Conservation (phyloP, 2,113 vertebrate genomes). For the Ammodytes marinus region DNA sequence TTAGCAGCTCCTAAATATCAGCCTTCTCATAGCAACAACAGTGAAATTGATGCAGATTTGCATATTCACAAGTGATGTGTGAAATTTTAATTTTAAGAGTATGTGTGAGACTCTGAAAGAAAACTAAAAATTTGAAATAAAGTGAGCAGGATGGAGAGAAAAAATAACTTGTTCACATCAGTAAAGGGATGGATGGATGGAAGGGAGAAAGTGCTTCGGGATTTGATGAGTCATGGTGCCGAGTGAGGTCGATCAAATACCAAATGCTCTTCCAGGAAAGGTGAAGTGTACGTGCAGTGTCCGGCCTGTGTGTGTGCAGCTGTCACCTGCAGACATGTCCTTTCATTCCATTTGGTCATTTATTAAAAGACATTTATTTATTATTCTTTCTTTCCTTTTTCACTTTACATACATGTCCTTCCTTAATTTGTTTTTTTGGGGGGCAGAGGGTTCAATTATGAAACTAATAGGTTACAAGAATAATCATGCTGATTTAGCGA, state of each 20-base stretch:
- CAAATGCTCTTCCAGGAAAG: conserved; percentile 29
- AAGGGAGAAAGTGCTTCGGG: not conserved
- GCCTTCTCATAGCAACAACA: not conserved
- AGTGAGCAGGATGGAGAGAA: not conserved
- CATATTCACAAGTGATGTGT: not conserved
- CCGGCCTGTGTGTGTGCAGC: not conserved
- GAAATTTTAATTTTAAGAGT: too few relatives aligned
- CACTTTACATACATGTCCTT: not conserved
- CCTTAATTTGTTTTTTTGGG: not conserved
- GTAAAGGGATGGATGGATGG: not conserved
- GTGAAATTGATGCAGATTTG: not conserved
- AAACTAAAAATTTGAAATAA: not conserved
- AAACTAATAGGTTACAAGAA: not conserved
- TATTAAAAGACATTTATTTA: too few relatives aligned
- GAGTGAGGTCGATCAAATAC: conserved; percentile 28
- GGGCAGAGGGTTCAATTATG: too few relatives aligned
- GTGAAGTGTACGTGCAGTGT: conserved; percentile 1
- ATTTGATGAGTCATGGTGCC: conserved; percentile 58
- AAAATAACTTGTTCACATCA: not conserved
- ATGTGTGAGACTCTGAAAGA: too few relatives aligned
- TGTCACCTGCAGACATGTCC: conserved; percentile 5
- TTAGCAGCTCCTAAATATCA: not conserved
- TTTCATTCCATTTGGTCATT: not conserved
- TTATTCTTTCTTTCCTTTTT: not conserved
- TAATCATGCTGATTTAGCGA: too few relatives aligned